These are phyloP conservation scores for Myoxocephalus aenaeus DNA, from an alignment of 2,797 vertebrate species.

Conservation along the genomic window DNA sequence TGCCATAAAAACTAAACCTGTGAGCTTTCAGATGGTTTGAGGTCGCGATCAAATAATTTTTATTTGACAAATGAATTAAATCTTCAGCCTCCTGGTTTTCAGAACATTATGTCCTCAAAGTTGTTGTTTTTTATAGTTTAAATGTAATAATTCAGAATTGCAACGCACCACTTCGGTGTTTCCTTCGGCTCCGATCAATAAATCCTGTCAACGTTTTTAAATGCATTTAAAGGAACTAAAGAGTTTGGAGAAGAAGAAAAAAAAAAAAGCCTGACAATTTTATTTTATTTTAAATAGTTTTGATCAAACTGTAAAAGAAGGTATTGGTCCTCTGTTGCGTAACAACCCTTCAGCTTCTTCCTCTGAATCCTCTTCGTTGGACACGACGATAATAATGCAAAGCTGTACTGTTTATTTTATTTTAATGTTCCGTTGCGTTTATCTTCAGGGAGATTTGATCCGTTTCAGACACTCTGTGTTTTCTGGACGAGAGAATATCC, in stretches of 20 bases:
- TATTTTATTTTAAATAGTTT: background rate
- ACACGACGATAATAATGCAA: conserved; percentile 33
- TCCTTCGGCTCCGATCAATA: background rate
- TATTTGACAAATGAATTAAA: background rate
- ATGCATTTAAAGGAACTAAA: conserved; percentile 8
- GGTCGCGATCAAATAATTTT: conserved; percentile 58
- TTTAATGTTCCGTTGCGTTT: conserved; percentile 31
- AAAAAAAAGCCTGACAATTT: conserved; percentile 3
- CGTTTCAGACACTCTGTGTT: conserved; percentile 56
- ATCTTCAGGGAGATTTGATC: conserved; percentile 70
- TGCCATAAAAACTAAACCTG: conserved; percentile 28
- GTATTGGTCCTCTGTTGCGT: background rate
- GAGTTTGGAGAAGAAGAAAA: background rate
- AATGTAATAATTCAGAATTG: too few species aligned
- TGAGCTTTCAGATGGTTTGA: conserved; percentile 44
- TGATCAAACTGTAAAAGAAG: conserved; percentile 12
- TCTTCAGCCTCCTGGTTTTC: too few species aligned
- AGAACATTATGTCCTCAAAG: too few species aligned
- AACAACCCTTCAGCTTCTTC: conserved; percentile 26
- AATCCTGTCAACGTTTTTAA: conserved; percentile 1
- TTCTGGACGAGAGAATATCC: conserved; percentile 27
- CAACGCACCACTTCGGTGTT: background rate
- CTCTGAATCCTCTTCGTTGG: conserved; percentile 37
- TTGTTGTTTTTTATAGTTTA: too few species aligned
- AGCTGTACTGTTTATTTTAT: conserved; percentile 29